phyloP scores from a whole-genome alignment of 2,113 vertebrate species.

The Poeciliopsis occidentalis region DNA sequence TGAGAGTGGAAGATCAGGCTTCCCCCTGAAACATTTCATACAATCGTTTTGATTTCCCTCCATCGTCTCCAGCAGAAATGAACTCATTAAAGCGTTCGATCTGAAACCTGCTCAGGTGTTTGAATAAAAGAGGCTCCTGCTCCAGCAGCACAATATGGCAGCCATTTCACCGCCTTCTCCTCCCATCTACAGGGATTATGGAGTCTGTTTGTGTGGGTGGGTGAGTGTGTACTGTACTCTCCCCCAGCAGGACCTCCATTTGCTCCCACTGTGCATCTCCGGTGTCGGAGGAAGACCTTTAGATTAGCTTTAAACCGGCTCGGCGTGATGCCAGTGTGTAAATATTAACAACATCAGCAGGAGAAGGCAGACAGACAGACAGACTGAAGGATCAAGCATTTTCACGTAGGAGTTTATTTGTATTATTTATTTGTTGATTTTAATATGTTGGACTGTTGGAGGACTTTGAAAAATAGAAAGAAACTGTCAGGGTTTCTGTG shows the following conservation, averaged over 20 bases:
- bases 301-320: constrained; percentile 51
- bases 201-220: constrained; percentile 15
- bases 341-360: constrained; percentile 61
- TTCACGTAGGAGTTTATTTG: too few relatives aligned
- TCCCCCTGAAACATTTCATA: too few relatives aligned
- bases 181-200: constrained; percentile 37
- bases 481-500: too few relatives aligned
- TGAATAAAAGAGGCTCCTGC: constrained; percentile 6
- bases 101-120: not conserved
- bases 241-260: constrained; percentile 57
- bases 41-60: too few relatives aligned
- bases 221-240: constrained; percentile 14
- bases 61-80: not conserved
- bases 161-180: constrained; percentile 39
- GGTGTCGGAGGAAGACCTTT: constrained; percentile 66
- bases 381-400: not conserved
- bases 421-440: too few relatives aligned
- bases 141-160: constrained; percentile 44
- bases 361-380: not conserved
- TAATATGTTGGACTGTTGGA: too few relatives aligned
- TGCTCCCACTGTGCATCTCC: constrained; percentile 54
- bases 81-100: not conserved
- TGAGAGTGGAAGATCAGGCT: too few relatives aligned
- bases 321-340: constrained; percentile 40
- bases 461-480: too few relatives aligned